Evolutionary conservation across 2,797 vertebrate species (phyloP), one percentile per base, ranked within the genome.

Genomic region (Phrynocephalus vlangalii): DNA sequence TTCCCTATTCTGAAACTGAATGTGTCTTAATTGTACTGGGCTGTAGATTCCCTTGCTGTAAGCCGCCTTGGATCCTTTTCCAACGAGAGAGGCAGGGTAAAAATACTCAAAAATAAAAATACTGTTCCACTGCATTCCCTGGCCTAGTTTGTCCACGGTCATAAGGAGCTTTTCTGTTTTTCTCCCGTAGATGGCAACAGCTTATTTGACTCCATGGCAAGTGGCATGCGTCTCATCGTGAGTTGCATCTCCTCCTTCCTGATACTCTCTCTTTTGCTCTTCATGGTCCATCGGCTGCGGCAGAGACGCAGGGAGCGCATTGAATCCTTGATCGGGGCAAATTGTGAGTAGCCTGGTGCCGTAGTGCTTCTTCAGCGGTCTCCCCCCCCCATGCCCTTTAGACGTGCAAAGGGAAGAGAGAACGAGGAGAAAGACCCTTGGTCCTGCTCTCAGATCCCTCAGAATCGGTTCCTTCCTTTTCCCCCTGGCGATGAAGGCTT

Each of bases 191-290:
- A 99, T 87, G 98, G 99, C 88, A 99, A 95, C 97, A 99, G 98
- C 88, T 95, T 99, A 91, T 99, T 99, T 71, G 98, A 99, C 96
- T 99, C 99, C 0, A 99, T 99, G 99, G 99, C 99, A 6, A 97
- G 99, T 3, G 99, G 99, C 33, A 99, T 99, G 99, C 97, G 99
- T 6, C 97, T 99, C 89, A 98, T 99, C 0, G 98, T 99, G 91
- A 99, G 99, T 96, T 99, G 99, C 91, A 98, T 99, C 94, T 99
- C 99, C 0, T 99, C 99, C 94, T 99, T 99, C 96, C 98, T 99
- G 94, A 99, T 99, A 95, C 97, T 99, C 86, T 99, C 99, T 0
- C 96, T 99, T 95, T 97, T 99, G 93, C 99, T 99, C 81, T 99
- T 99, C 96, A 99, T 99, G 99, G 99, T 99, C 78, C 99, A 99